These are phyloP conservation scores for Drosophila multiciliata DNA, from an alignment of 2,888 invertebrate species.

Conservation along the genomic window DNA sequence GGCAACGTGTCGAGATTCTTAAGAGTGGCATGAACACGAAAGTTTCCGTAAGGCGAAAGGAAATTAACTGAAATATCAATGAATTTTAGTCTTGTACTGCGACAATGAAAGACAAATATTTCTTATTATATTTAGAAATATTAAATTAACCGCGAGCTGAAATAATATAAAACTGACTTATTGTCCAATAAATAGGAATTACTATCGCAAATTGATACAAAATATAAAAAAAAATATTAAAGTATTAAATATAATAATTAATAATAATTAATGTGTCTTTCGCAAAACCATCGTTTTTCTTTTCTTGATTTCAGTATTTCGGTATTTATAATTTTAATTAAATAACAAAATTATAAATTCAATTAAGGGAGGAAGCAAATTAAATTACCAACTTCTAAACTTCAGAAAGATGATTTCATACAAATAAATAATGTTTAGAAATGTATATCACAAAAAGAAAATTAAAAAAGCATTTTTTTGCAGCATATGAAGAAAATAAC, in stretches of 20 bases:
- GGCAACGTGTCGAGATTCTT: conserved; percentile 3
- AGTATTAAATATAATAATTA: not conserved
- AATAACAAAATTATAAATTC: no score
- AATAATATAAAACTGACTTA: not conserved
- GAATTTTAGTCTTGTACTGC: not conserved
- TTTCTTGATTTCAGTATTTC: not conserved
- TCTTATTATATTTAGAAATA: not conserved
- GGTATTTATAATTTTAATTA: no score
- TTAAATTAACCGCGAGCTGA: not conserved
- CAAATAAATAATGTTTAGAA: not conserved
- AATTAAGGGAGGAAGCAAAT: no score
- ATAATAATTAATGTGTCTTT: not conserved
- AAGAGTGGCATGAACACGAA: not conserved
- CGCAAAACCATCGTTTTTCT: not conserved
- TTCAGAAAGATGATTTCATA: not conserved
- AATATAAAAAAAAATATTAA: not conserved
- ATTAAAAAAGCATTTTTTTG: no score
- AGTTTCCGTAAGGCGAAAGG: no score
- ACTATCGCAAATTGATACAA: not conserved
- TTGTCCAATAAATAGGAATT: not conserved
- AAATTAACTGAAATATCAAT: not conserved
- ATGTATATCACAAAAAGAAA: not conserved
- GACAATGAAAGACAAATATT: not conserved
- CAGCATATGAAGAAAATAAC: no score
- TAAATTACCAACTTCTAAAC: not conserved